Evolutionary conservation across 2,797 vertebrate genomes (phyloP), one percentile per base, ranked within the genome.

Genomic region (Sarcophilus harrisii): DNA sequence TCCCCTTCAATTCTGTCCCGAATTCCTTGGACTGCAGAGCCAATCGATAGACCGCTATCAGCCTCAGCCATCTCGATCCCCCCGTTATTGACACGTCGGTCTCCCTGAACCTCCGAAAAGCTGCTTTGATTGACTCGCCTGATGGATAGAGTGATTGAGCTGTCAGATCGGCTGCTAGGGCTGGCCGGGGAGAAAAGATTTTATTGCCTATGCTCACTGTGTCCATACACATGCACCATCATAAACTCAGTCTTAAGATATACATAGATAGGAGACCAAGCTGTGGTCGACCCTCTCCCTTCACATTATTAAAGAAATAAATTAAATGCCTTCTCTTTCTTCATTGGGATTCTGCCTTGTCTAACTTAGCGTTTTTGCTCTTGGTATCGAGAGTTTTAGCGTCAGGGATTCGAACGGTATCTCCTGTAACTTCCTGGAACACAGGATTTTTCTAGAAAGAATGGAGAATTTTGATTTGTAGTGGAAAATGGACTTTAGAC

Each of bases 111-210:
- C 98, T 98, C 98, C 97, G 98, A 99, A 99, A 99, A 99, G 98
- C 98, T 98, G 96, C 98, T 98, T 98, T 99, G 99, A 99, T 99
- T 99, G 99, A 99, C 98, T 98, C 52, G 96, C 97, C 95, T 98
- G 98, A 99, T 99, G 98, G 98, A 98, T 98, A 98, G 98, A 98
- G 98, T 98, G 99, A 99, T 99, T 99, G 98, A 99, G 99, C 98
- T 99, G 99, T 99, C 99, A 99, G 98, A 97, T 96, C 93, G 94
- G 95, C 92, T 92, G 97, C 91, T 98, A 91, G 45, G 94, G 94
- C 97, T 94, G 97, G 97, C 97, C 93, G 5, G 97, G 96, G 96
- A 94, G 95, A 96, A 97, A 95, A 93, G 97, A 97, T 96, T 98
- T 97, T 98, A 98, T 98, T 98, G 96, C 97, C 90, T 96, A 94